phyloP scores from a whole-genome alignment of 2,113 vertebrate species.

The Dolichotis patagonum region DNA sequence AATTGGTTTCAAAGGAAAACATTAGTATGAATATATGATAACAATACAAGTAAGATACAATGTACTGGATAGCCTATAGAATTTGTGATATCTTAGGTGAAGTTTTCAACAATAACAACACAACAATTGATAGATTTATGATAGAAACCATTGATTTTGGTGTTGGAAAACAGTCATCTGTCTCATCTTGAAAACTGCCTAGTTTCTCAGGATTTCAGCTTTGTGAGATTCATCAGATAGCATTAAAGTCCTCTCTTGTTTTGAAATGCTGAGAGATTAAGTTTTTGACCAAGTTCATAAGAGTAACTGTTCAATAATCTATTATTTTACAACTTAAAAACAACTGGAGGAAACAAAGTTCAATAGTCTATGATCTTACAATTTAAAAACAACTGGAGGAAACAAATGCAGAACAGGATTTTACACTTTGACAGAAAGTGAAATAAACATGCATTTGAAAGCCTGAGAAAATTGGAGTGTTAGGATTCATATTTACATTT shows the following conservation, averaged over 20 bases:
- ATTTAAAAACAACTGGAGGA: background rate
- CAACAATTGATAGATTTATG: background rate
- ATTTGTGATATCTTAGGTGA: background rate
- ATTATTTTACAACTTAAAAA: background rate
- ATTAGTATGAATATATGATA: background rate
- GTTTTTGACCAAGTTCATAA: background rate
- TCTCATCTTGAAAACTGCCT: background rate
- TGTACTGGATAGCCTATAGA: background rate
- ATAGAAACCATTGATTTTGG: background rate
- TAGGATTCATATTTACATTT: conserved; percentile 34
- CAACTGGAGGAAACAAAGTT: background rate
- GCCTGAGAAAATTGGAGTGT: background rate
- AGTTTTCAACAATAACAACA: background rate
- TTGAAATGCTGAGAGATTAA: background rate
- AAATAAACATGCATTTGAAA: conserved; percentile 2
- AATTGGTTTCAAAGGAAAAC: background rate
- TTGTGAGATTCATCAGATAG: background rate
- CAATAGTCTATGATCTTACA: background rate
- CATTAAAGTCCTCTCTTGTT: background rate
- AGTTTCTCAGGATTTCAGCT: conserved; percentile 2
- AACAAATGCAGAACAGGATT: background rate
- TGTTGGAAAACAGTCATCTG: background rate
- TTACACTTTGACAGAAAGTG: background rate
- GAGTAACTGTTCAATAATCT: background rate
- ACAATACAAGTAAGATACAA: conserved; percentile 47